Percentiles rank a stretch among this genome's conserved stretches.
Conservation (phyloP, 2,888 invertebrate genomes). For the Netelia fuscicornis region DNA sequence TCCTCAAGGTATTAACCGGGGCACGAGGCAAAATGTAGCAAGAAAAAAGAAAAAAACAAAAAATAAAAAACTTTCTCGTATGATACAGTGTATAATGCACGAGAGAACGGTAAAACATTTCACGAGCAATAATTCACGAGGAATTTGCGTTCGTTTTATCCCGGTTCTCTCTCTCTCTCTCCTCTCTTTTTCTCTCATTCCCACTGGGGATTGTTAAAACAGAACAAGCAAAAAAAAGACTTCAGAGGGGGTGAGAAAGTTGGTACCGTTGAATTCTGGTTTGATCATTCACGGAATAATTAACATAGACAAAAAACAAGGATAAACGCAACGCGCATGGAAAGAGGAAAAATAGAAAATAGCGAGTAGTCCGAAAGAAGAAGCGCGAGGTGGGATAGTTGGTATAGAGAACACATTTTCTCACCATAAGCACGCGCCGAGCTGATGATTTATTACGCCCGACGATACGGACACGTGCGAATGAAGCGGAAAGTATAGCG, state of each 20-base stretch:
- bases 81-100: slow-evolving; percentile 3
- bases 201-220: slow-evolving; percentile 4
- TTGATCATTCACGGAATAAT: slow-evolving; percentile 29
- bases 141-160: neutral
- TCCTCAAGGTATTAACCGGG: slow-evolving; percentile 10
- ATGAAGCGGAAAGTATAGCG: slow-evolving; percentile 21
- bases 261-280: slow-evolving; percentile 3
- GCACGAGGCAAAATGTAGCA: neutral
- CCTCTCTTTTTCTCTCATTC: neutral
- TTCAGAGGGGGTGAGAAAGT: neutral
- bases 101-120: slow-evolving; percentile 20
- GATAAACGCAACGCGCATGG: neutral
- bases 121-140: slow-evolving; percentile 32
- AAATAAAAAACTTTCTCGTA: slow-evolving; percentile 5
- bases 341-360: neutral
- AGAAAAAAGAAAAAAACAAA: slow-evolving; percentile 3
- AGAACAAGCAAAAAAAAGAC: neutral
- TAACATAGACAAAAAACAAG: neutral
- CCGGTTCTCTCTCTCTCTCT: neutral
- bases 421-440: slow-evolving; percentile 5
- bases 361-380: neutral
- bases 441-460: slow-evolving; percentile 1
- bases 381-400: neutral
- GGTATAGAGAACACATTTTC: slow-evolving; percentile 9
- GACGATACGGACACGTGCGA: neutral